Percentiles rank a stretch among this genome's conserved stretches.
Conservation (phyloP, 2,113 vertebrate genomes). For the Sterrhoptilus dennistouni region DNA sequence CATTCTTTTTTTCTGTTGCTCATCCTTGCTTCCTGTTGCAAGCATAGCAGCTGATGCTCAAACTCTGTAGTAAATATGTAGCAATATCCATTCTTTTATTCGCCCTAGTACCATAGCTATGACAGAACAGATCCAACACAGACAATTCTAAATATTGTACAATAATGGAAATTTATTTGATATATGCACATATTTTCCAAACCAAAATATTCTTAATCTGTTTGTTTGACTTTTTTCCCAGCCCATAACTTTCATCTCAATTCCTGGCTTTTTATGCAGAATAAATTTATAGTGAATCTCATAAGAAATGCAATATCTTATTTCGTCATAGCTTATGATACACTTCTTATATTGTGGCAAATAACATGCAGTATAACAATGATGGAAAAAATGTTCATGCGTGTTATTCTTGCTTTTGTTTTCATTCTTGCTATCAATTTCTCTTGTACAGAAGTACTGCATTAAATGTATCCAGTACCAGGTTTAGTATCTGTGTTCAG, state of each 20-base stretch:
- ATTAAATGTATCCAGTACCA: background rate
- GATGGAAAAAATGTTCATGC: accelerated
- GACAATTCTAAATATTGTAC: background rate
- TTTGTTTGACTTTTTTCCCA: background rate
- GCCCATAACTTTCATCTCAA: background rate
- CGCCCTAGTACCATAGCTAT: background rate
- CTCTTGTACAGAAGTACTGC: background rate
- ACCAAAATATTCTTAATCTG: background rate
- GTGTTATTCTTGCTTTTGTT: background rate
- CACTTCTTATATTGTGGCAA: background rate
- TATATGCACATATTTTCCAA: background rate
- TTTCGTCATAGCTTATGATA: background rate
- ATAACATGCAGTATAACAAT: background rate
- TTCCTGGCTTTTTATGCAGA: background rate
- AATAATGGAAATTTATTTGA: background rate
- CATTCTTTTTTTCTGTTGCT: background rate
- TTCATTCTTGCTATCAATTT: background rate
- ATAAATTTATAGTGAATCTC: background rate
- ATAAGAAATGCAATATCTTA: background rate
- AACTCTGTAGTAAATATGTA: background rate
- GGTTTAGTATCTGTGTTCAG: background rate
- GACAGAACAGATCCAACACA: background rate
- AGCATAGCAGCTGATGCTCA: background rate
- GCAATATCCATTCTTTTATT: background rate
- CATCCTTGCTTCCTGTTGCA: background rate